Base-by-base conservation (phyloP, 2,888 invertebrate species). In the Invenusta paracnida region DNA sequence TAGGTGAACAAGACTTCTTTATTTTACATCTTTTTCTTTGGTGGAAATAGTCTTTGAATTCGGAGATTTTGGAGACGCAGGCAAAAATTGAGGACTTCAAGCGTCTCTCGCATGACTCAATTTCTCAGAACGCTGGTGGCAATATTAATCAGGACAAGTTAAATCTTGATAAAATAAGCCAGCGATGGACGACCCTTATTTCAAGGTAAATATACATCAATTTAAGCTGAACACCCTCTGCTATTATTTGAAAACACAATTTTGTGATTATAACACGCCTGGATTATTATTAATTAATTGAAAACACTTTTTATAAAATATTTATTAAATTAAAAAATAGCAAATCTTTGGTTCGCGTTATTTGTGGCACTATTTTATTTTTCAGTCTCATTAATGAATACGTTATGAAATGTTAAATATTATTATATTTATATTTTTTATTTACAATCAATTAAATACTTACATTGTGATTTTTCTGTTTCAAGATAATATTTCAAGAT, bases 71-170 rank as follows among this genome's bases (percentile, higher is more conserved):
- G 17, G 73, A 73, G 25, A 73, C 73, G 27, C 73, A 73, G 25
- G 23, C 73, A 73, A 73, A 73, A 73, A 73, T 73, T 23, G 73
- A 73, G 73, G 17, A n/a, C 11, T 73, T 73, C 73, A 73, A 73
- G 25, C 23, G 11, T 5, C 27, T 73, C 11, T 73, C 73, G 23
- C 23, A 23, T 73, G 73, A 73, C 11, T 2, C 27, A 23, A 73
- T 73, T 73, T 73, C 73, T 23, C 17, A 23, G 25, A 73, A 5
- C 2, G 73, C 73, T 13, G 27, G 2, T 23, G 73, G 23, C 27
- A 23, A 73, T 2, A 13, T 73, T 23, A 73, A 23, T 25, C 73
- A 73, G 73, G 73, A 73, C 73, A 73, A 73, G 27, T 23, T 73
- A 13, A 73, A 73, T 23, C 27, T 73, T 5, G 73, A 73, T 73